Base-by-base conservation (phyloP, 2,113 vertebrate genomes). In the Salvelinus alpinus region DNA sequence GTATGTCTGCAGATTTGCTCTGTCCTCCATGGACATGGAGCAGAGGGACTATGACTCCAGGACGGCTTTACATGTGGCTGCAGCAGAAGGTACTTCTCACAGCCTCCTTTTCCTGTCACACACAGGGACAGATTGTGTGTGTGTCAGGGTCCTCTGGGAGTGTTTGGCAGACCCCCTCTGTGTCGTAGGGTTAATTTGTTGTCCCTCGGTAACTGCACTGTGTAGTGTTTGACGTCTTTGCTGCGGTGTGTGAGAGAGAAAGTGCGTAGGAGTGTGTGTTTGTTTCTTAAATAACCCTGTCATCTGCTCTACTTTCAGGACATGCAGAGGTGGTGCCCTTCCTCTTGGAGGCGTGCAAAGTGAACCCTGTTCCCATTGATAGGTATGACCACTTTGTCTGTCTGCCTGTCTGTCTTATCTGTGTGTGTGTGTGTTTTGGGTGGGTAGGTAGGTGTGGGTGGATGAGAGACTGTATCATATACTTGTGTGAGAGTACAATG, bases 1-100 rank as follows among this genome's bases (percentile, higher is more conserved):
- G 59, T 18, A 4, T 2, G 9, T 59, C 9, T 86, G 64, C 75
- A 99, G 98, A 82, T 99, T 99, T 87, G 98, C 97, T 1, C 84
- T 99, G 82, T 99, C 97, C 0, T 96, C 96, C 62, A 95, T 99
- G 94, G 96, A 99, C 89, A 99, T 99, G 98, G 98, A 99, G 62
- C 98, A 99, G 80, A 93, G 95, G 75, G 98, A 99, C 85, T 99
- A 99, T 0, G 97, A 99, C 91, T 98, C 96, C 1, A 93, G 98
- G 60, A 97, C 97, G 0, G 97, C 97, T 0, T 90, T 99, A 48
- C 98, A 99, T 0, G 97, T 99, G 1, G 96, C 97, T 0, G 95
- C 98, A 11, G 97, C 97, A 72, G 98, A 99, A 94, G 98, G 98
- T 99, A 91, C 1, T 4, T 3, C 11, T 6, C 0, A 1, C 67